These are phyloP conservation scores for Synodontis membranacea DNA, from an alignment of 2,113 vertebrate species.

Conservation along the genomic window DNA sequence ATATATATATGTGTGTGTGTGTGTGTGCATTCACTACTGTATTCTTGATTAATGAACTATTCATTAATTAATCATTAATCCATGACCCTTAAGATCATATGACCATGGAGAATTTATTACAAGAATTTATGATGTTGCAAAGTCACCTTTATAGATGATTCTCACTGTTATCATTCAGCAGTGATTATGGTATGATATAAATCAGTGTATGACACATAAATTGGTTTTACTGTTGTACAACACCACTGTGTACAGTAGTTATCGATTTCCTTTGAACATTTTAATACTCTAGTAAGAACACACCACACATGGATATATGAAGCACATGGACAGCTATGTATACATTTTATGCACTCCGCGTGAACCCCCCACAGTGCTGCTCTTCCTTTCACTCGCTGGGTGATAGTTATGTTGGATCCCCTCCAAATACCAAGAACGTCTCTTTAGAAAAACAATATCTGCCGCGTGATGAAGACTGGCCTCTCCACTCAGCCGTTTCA, in stretches of 20 bases:
- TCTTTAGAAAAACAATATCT: slow-evolving; percentile 39
- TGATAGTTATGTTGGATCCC: slow-evolving; percentile 17
- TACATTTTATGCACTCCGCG: slow-evolving; percentile 1
- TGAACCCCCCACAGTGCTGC: neutral
- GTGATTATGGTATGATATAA: neutral
- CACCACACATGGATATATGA: neutral
- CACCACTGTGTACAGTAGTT: neutral
- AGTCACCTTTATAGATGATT: neutral
- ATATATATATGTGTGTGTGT: no score
- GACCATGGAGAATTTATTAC: neutral
- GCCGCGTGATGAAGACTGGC: neutral
- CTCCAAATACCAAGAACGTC: slow-evolving; percentile 30
- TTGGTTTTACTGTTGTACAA: no score
- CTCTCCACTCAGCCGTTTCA: neutral
- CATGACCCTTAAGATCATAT: neutral
- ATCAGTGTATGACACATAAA: neutral
- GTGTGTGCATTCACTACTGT: neutral
- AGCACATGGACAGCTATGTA: slow-evolving; percentile 15
- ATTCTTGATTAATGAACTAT: neutral
- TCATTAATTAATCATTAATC: neutral
- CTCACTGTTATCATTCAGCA: neutral
- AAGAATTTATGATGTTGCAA: neutral
- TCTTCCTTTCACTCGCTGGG: slow-evolving; percentile 6
- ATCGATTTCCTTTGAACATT: neutral
- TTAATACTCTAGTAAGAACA: neutral